Percentiles rank a stretch among this genome's conserved stretches.
These are phyloP conservation scores for Plectropomus leopardus DNA, from an alignment of 2,113 vertebrate genomes.

Conservation along the genomic window DNA sequence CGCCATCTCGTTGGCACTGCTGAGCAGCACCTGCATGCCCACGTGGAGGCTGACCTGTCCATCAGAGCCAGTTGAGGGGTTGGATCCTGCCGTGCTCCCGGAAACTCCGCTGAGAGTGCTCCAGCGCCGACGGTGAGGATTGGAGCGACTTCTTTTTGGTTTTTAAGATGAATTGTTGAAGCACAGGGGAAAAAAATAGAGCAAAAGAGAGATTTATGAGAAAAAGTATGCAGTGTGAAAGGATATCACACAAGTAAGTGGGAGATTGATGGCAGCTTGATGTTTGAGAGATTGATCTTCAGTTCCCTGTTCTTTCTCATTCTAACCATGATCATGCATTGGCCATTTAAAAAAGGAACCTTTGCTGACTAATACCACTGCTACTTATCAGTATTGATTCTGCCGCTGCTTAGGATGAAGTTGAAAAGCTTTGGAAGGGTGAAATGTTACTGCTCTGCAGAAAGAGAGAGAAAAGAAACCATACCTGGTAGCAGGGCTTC, in stretches of 20 bases:
- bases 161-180: background rate
- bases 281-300: slow-evolving; percentile 53
- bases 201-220: slow-evolving; percentile 50
- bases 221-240: slow-evolving; percentile 33
- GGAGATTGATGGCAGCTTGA: slow-evolving; percentile 40
- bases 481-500: slow-evolving; percentile 90
- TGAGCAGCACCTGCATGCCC: slow-evolving; percentile 95
- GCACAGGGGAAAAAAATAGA: slow-evolving; percentile 10
- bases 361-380: slow-evolving; percentile 69
- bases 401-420: slow-evolving; percentile 51
- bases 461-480: slow-evolving; percentile 25
- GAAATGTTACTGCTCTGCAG: slow-evolving; percentile 21
- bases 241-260: slow-evolving; percentile 29
- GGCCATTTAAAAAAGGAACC: slow-evolving; percentile 56
- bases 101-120: slow-evolving; percentile 75
- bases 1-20: slow-evolving; percentile 94
- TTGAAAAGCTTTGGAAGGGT: slow-evolving; percentile 17
- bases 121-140: slow-evolving; percentile 88
- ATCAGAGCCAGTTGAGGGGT: slow-evolving; percentile 49
- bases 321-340: slow-evolving; percentile 63
- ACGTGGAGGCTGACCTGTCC: slow-evolving; percentile 87
- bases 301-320: slow-evolving; percentile 52
- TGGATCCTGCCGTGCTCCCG: slow-evolving; percentile 37
- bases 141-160: slow-evolving; percentile 83
- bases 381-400: slow-evolving; percentile 68